Evolutionary conservation across 2,113 vertebrate species (phyloP).

Genomic region (Cyanoramphus novaezelandiae): DNA sequence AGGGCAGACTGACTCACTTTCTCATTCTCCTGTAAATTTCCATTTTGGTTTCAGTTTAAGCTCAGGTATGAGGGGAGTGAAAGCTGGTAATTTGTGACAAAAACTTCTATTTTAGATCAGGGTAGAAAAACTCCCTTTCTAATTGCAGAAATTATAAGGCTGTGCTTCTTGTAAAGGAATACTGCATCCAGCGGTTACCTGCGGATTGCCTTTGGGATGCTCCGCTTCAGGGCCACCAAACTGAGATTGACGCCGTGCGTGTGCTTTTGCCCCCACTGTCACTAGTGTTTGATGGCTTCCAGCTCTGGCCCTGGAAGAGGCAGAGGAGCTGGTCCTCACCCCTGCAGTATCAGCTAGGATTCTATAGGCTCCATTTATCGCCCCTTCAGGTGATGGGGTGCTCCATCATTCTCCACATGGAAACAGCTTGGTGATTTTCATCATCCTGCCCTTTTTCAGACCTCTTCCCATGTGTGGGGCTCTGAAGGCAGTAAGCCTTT

Average conservation of each 20-base stretch:
- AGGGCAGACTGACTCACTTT: conserved; percentile 62
- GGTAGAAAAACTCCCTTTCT: conserved; percentile 36
- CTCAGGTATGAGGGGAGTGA: conserved; percentile 52
- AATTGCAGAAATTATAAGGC: conserved; percentile 41
- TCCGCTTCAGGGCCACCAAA: not conserved
- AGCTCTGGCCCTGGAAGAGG: not conserved
- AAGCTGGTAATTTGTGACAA: conserved; percentile 54
- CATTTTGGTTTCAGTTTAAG: conserved; percentile 46
- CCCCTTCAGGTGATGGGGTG: fast-evolving
- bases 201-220: not conserved
- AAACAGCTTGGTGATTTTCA: fast-evolving
- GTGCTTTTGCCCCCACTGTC: not conserved
- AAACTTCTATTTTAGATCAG: conserved; percentile 35
- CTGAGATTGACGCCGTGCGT: fast-evolving
- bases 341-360: not conserved
- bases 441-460: not conserved
- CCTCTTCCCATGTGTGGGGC: fast-evolving
- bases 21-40: conserved; percentile 58
- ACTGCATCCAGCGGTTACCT: not conserved
- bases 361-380: not conserved
- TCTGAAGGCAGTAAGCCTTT: not conserved
- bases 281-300: no score
- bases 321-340: fast-evolving
- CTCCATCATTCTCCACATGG: fast-evolving
- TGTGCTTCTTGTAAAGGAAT: not conserved